Evolutionary conservation across 2,113 vertebrate genomes (phyloP), one percentile per base, ranked within the genome.

Genomic region (Gavialis gangeticus): DNA sequence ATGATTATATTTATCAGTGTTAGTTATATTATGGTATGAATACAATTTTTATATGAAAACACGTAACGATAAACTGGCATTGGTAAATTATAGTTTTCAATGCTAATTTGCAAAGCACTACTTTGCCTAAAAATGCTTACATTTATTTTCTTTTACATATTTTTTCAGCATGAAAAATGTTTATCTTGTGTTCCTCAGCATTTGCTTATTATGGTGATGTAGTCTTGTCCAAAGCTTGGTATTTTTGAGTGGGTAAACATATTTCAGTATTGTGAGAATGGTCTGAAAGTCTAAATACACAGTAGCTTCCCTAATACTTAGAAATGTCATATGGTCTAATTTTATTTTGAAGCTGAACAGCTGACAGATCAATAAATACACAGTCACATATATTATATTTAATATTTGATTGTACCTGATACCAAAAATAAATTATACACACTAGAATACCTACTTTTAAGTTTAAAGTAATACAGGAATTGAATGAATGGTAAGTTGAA

Each of bases 351-450:
- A 91, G 25, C 63, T 67, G 76, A 94, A 73, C 22, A 30, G 81
- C 57, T 92, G 92, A 92, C 90, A 91, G 79, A 91, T 96, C 90
- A 92, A 96, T 96, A 95, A 92, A 93, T 79, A 91, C 56, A 75
- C 15, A 66, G 79, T 78, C 91, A 91, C 2, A 22, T 63, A 80
- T 78, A 67, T 46, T 73, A 73, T 37, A 73, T 88, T 85, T 83
- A 91, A 66, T 91, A 83, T 90, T 90, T 96, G 30, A 5, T 88
- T 94, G 56, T 91, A 75, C 14, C 14, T 62, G 6, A n/a, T 95
- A 87, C 24, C 58, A 79, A 54, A 30, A 78, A 96, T 75, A 94
- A 88, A 95, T 94, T 92, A 22, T 56, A 75, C 3, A 88, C 76
- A 88, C 56, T 59, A 55, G 75, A 78, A 94, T 80, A 37, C 2